phyloP scores from a whole-genome alignment of 92 coral and sea anemone species.

The Blastomussa wellsi region DNA sequence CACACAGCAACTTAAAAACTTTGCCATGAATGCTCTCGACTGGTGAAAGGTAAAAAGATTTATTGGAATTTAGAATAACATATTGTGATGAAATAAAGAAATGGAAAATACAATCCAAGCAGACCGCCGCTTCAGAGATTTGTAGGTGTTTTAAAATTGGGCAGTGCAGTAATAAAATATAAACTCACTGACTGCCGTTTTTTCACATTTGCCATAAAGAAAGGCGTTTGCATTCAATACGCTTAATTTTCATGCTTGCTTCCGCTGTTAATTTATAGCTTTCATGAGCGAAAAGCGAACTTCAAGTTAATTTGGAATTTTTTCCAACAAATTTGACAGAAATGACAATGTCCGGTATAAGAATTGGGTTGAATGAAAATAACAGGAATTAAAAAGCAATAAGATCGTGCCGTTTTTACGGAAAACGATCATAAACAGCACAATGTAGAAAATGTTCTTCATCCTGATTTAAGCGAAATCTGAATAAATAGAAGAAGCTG shows the following conservation, averaged over 20 bases:
- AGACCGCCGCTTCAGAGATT: not conserved
- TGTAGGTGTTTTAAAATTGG: not conserved
- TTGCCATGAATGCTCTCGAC: not conserved
- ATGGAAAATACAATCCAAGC: not conserved
- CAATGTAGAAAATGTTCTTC: not conserved
- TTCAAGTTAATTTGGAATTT: not conserved
- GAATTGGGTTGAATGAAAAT: not conserved
- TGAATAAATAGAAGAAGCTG: not conserved
- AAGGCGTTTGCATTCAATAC: not conserved
- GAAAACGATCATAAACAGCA: not conserved
- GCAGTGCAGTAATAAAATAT: not conserved
- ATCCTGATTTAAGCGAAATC: not conserved
- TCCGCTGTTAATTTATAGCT: not conserved
- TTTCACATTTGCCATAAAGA: not conserved
- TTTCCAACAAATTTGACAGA: not conserved
- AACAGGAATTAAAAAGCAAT: not conserved
- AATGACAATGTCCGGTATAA: not conserved
- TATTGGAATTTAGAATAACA: constrained; percentile 12
- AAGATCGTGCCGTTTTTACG: not conserved
- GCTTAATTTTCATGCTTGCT: not conserved
- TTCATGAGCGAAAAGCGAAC: not conserved
- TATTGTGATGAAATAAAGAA: not conserved
- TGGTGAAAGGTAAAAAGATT: not conserved
- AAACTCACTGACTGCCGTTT: not conserved
- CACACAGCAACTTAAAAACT: not conserved